Evolutionary conservation across 2,888 invertebrate species (phyloP).

Genomic region (Drosophila buzzatii): DNA sequence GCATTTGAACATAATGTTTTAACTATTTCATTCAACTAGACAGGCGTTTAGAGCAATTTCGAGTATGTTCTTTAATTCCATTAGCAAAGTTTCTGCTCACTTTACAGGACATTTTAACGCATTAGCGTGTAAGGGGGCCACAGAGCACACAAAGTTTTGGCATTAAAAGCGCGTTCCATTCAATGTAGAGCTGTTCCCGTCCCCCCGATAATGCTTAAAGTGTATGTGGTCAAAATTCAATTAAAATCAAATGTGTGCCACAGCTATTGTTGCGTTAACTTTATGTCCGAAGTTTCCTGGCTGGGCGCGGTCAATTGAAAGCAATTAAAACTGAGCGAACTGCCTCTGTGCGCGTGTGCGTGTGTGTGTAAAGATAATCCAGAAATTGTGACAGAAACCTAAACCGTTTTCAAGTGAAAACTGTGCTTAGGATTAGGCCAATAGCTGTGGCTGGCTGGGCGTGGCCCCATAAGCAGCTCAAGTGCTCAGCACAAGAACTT

Average conservation of each 20-base stretch:
- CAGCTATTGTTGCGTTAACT: conserved; percentile 55
- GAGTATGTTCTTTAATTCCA: conserved; percentile 48
- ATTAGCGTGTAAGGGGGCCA: not conserved
- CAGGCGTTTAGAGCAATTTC: conserved; percentile 30
- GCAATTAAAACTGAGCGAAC: conserved; percentile 62
- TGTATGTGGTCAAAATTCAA: conserved; percentile 55
- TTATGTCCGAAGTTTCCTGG: conserved; percentile 60
- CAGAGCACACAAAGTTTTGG: conserved; percentile 32
- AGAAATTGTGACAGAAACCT: conserved; percentile 3
- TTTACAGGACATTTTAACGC: conserved; percentile 30
- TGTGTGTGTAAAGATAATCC: not conserved
- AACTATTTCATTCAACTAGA: conserved; percentile 30
- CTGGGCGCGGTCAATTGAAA: conserved; percentile 66
- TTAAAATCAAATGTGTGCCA: conserved; percentile 52
- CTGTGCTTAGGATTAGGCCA: conserved; percentile 5
- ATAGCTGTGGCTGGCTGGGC: not conserved
- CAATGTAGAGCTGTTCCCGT: not conserved
- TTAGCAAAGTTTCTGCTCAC: conserved; percentile 43
- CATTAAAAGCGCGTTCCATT: conserved; percentile 34
- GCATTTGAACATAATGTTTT: not conserved
- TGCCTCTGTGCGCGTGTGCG: not conserved
- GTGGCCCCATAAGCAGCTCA: conserved; percentile 14
- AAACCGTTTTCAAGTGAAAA: conserved; percentile 2
- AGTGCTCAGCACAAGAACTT: conserved; percentile 8
- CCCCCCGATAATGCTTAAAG: conserved; percentile 43